Conservation (phyloP, 2,797 vertebrate genomes). For the Hylomyscus alleni region DNA sequence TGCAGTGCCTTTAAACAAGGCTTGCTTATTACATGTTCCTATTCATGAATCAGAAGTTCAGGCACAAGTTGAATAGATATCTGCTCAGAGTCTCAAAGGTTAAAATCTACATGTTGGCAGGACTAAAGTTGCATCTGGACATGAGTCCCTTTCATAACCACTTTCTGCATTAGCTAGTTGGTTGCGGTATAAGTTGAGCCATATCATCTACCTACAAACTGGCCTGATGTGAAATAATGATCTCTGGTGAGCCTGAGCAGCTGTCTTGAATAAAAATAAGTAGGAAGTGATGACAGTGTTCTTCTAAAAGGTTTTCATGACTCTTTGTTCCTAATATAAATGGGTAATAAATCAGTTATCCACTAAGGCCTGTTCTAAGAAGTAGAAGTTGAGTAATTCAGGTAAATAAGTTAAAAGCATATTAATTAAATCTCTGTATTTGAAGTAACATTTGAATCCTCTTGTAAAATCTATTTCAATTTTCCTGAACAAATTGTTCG, state of each 20-base stretch:
- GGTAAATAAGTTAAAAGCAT: constrained; percentile 49
- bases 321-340: constrained; percentile 50
- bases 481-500: constrained; percentile 62
- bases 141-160: background rate
- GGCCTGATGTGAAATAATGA: background rate
- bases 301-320: constrained; percentile 61
- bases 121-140: background rate
- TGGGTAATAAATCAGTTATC: constrained; percentile 46
- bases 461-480: constrained; percentile 54
- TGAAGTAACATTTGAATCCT: constrained; percentile 43
- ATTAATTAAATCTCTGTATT: constrained; percentile 64
- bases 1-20: background rate
- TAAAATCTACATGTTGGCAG: background rate
- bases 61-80: background rate
- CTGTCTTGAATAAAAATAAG: constrained; percentile 2
- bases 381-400: constrained; percentile 61
- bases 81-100: background rate
- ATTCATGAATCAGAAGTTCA: background rate
- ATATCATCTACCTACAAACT: background rate
- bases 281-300: constrained; percentile 20
- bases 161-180: background rate
- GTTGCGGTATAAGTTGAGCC: background rate
- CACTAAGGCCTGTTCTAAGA: constrained; percentile 14
- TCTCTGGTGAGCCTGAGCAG: constrained; percentile 13
- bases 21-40: background rate